phyloP scores from a whole-genome alignment of 2,797 vertebrate species.

The Nannoperca australis region DNA sequence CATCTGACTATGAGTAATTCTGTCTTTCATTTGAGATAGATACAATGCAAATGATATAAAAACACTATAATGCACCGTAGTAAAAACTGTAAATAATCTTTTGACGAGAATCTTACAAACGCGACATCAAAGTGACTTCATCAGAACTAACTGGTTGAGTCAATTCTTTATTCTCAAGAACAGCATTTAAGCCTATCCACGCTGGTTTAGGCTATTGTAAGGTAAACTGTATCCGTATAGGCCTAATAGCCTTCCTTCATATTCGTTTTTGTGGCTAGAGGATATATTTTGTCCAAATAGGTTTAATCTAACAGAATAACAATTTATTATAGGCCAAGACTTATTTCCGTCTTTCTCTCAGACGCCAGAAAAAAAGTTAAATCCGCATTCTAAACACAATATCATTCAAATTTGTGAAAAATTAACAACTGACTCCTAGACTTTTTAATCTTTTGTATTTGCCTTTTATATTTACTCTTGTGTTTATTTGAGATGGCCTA shows the following conservation, averaged over 20 bases:
- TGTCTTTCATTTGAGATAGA: conserved; percentile 5
- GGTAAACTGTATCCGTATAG: background rate
- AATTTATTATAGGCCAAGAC: background rate
- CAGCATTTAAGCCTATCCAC: background rate
- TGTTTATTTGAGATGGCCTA: background rate
- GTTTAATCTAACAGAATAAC: background rate
- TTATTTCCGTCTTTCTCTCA: background rate
- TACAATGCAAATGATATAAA: background rate
- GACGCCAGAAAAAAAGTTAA: background rate
- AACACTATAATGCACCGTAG: background rate
- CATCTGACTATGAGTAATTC: background rate
- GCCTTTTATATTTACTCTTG: background rate
- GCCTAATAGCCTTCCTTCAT: background rate
- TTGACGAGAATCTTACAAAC: background rate
- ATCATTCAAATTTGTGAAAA: background rate
- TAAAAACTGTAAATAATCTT: background rate
- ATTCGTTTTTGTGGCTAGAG: background rate
- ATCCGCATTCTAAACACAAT: background rate
- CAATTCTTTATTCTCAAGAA: background rate
- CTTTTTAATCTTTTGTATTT: background rate
- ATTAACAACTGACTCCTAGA: background rate
- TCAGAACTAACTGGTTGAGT: background rate
- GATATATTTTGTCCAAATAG: background rate
- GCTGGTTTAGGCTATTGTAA: background rate
- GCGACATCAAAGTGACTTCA: background rate